Base-by-base conservation (phyloP, 1,140 invertebrate genomes). In the Elymnias hypermnestra region DNA sequence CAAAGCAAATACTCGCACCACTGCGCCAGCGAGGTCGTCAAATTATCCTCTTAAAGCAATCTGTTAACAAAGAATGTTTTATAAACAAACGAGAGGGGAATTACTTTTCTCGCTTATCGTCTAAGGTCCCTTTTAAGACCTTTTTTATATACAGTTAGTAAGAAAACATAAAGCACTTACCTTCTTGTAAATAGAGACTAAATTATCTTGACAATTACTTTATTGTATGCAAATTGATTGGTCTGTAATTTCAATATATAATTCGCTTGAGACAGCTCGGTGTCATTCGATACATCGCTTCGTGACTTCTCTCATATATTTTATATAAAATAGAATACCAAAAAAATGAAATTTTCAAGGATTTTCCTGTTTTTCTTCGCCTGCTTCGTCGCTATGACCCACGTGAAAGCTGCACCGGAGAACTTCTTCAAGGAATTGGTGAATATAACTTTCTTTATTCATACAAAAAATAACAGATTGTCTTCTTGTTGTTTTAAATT, bases 371-470 rank as follows among this genome's bases (percentile, higher is more conserved):
- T n/a, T n/a, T n/a, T n/a, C n/a, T n/a, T n/a, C n/a, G n/a, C n/a
- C 9, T 37, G 19, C 26, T 19, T 47, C 12, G 31, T 26, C 43
- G 38, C 44, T n/a, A 13, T 52, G 15, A 41, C 15, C 15, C 17
- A 17, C 7, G 49, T 40, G n/a, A 39, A 18, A 12, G 49, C 49
- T 7, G 49, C 44, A 9, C 54, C 54, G 0, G 50, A 47, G 47
- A 53, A 57, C 21, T 44, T 44, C 2, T 57, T 53, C 2, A 57
- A 57, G 21, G 54, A 57, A 51, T 36, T 57, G 49, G 54, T 57
- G 36, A 47, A 18, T 48, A 33, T 29, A 28, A 15, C n/a, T 10
- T 18, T 17, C 3, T 12, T 33, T n/a, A n/a, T n/a, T n/a, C n/a
- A n/a, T n/a, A n/a, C n/a, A n/a, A n/a, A n/a, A n/a, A n/a, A n/a